Base-by-base conservation (phyloP, 1,140 invertebrate species). In the Pseudomyrmex dendroicus region DNA sequence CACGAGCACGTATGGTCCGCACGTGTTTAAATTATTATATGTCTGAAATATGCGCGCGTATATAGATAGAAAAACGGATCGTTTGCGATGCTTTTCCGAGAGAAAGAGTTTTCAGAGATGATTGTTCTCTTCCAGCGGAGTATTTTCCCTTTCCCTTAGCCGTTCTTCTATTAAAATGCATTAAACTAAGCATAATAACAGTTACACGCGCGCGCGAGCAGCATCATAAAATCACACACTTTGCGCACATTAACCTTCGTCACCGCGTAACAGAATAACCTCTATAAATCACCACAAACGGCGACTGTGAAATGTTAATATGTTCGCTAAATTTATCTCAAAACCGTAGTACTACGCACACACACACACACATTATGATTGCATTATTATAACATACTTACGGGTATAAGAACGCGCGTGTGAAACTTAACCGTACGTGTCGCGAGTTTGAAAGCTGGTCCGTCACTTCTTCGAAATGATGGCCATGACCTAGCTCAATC, bases 11-110 rank as follows among this genome's bases (percentile, higher is more conserved):
- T 92, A 93, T 92, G 92, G 92, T 66, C 89, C 91, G 90, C 92
- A 93, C 91, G 88, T 93, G 92, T 91, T 87, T 90, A 89, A 91
- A 92, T 93, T 91, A 92, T 92, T 92, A 92, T 93, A 25, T 92
- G 92, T 93, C 90, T 91, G 87, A 91, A 90, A 90, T 89, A 91
- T 66, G 35, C 35, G 70, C 54, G 61, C 66, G 68, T 83, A 80
- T 84, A 82, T 82, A 83, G 54, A 46, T 59, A 84, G 54, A 84
- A 22, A 63, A 54, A 61, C 54, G 46, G 7, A 52, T 22, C 54
- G 50, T 63, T 62, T 48, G 83, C 68, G 73, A 88, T 84, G 56
- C 48, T 86, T 52, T 70, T 17, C 57, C 52, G 20, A 57, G 50
- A 7, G 5, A 35, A 35, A 35, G 35, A 35, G 5, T 35, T 35